Base-by-base conservation (phyloP, 2,113 vertebrate species). In the Amphilophus citrinellus region DNA sequence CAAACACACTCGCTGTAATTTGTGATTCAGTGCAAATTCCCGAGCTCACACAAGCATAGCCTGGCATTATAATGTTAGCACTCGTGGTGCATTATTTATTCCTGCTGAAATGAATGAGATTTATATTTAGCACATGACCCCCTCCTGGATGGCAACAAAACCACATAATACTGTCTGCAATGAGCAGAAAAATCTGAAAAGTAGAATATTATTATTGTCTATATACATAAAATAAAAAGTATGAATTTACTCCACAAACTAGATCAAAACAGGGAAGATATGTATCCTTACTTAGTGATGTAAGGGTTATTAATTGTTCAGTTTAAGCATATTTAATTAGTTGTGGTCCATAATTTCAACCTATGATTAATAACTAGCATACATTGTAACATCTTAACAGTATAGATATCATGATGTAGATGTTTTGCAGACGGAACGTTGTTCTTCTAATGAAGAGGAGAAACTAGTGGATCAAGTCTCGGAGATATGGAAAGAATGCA, bases 21-120 rank as follows among this genome's bases (percentile, higher is more conserved):
- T 77, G 50, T 50, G 76, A 86, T 79, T 89, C 78, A 75, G 76
- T 63, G 71, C 65, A 92, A 91, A 91, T 82, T 77, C 79, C 44
- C 78, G 61, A 71, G 76, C 88, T 89, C 80, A 81, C 37, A 11
- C 81, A 77, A 59, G 53, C 76, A 84, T 61, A 60, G 83, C 75
- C 50, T 61, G 78, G 50, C 68, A 84, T 86, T 61, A 61, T 62
- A 57, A 76, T 68, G 75, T 22, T 56, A 50, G 82, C 83, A 79
- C n/a, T 81, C 83, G 14, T 35, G 66, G 81, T 81, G 65, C 77
- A 84, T 85, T 90, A 71, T 83, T 87, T 80, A 88, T 80, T 53
- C 1, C 59, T 80, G 63, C 85, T 89, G 57, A 88, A 91, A 88
- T 88, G 20, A 83, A 63, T 57, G 2, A 13, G 9, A n/a, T 68